Base-by-base conservation (phyloP, 2,797 vertebrate species). In the Chelidonichthys spinosus region DNA sequence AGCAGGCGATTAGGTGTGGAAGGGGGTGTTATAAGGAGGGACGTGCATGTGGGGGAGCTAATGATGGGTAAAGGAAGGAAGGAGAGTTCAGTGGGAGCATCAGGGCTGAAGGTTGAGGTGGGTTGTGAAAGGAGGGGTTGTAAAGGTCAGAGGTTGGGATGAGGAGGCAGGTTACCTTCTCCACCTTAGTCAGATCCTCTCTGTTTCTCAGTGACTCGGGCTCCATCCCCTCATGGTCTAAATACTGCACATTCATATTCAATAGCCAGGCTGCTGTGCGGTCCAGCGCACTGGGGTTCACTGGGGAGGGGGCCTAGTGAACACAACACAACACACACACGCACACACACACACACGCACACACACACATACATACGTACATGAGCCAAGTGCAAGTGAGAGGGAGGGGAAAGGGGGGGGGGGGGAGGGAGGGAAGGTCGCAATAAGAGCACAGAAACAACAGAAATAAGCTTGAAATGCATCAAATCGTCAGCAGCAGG, bases 241-340 rank as follows among this genome's bases (percentile, higher is more conserved):
- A 96, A 95, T 96, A 97, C 92, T 98, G 97, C 93, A 97, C 95
- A 93, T 99, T 99, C 97, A 99, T 97, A 95, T 97, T 99, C 97
- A 99, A 96, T 87, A 99, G 96, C 98, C 98, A 99, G 92, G 98
- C 98, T 81, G 98, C 98, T 72, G 98, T 99, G 94, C 98, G 98
- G 95, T 99, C 98, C 97, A 99, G 93, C 90, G 97, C 97, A 96
- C 96, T 99, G 95, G 97, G 97, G 92, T 97, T 98, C 95, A 98
- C 97, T 79, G 97, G 97, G 93, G 98, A 98, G 93, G 97, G 97
- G 96, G 97, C 97, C 98, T 99, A 96, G 92, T 96, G 95, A 87
- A 94, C 97, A 95, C 96, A 95, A 96, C 92, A 96, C 90, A 96
- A 65, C 70, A 76, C 53, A 63, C 56, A 63, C 55, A 72, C 53